Conservation (phyloP, 2,113 vertebrate species). For the Peromyscus californicus region DNA sequence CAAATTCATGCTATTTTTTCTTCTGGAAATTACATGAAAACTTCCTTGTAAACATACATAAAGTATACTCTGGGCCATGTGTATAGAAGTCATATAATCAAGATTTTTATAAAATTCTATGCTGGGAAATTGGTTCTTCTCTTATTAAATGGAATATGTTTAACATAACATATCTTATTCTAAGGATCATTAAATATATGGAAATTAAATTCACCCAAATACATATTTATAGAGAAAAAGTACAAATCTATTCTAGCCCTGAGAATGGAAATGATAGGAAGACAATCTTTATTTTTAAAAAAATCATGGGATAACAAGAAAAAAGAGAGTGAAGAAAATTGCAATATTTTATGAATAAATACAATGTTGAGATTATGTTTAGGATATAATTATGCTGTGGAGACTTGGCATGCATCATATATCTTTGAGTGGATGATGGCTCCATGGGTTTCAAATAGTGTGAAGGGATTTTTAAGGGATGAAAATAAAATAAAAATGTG, state of each 20-base stretch:
- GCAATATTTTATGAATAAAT: neutral
- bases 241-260: neutral
- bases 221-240: neutral
- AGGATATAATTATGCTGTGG: neutral
- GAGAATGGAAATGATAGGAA: neutral
- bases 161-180: neutral
- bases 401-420: neutral
- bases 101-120: neutral
- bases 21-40: neutral
- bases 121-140: neutral
- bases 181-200: neutral
- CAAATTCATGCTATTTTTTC: neutral
- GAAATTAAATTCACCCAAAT: conserved; percentile 8
- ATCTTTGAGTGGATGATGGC: neutral
- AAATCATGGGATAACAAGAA: neutral
- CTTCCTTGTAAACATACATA: neutral
- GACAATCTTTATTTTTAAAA: neutral
- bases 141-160: conserved; percentile 11
- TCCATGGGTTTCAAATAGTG: neutral
- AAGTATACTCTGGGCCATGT: neutral
- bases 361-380: neutral
- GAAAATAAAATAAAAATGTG: neutral
- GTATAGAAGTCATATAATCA: neutral
- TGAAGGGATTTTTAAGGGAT: neutral
- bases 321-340: neutral